Evolutionary conservation across 2,888 invertebrate genomes (phyloP).

Genomic region (Noctua comes): DNA sequence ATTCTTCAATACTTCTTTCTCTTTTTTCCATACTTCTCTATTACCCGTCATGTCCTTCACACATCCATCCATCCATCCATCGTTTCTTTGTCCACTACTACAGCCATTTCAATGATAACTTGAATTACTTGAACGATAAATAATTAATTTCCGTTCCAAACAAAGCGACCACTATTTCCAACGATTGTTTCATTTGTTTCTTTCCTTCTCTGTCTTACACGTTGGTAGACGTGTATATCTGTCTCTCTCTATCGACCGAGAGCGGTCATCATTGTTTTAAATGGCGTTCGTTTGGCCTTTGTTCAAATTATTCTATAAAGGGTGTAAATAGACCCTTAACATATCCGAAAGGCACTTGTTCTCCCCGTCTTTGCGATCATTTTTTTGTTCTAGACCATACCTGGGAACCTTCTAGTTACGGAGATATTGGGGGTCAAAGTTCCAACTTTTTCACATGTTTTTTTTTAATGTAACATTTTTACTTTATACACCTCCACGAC

Average conservation of each 20-base stretch:
- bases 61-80: background rate
- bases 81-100: background rate
- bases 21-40: no score
- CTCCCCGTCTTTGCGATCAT: no score
- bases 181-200: background rate
- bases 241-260: background rate
- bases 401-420: no score
- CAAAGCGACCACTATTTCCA: constrained; percentile 12
- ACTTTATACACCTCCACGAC: no score
- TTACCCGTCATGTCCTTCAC: background rate
- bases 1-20: no score
- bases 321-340: no score
- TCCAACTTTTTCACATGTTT: no score
- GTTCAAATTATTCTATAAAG: constrained; percentile 26
- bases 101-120: background rate
- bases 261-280: constrained; percentile 28
- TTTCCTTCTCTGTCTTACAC: background rate
- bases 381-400: no score
- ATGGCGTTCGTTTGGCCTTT: constrained; percentile 13
- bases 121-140: background rate
- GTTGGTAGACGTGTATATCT: background rate
- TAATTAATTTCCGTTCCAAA: constrained; percentile 17
- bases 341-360: no score
- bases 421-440: no score
- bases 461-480: no score